A percentile compares a stretch with the other conserved stretches of the same genome.
Conservation (phyloP, 2,797 vertebrate genomes). For the Galaxias olidus region DNA sequence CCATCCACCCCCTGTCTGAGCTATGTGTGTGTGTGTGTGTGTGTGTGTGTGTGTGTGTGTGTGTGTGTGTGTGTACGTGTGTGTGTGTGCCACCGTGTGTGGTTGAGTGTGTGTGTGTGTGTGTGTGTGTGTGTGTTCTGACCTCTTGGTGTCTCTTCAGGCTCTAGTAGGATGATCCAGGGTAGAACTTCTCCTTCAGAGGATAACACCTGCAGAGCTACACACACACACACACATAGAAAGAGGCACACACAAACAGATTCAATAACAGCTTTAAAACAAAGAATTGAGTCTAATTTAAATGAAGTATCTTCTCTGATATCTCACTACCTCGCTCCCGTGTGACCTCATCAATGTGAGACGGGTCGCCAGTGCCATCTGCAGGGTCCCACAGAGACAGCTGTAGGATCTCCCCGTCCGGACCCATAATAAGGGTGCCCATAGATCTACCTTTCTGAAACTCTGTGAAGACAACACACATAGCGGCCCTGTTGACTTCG, state of each 20-base stretch:
- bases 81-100: not conserved
- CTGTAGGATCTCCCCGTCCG: constrained; percentile 71
- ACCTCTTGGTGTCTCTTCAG: constrained; percentile 33
- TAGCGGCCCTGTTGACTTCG: not conserved
- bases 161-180: constrained; percentile 60
- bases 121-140: not conserved
- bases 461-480: constrained; percentile 54
- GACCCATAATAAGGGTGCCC: constrained; percentile 68
- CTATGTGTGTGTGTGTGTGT: constrained; percentile 2
- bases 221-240: constrained; percentile 11
- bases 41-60: not conserved
- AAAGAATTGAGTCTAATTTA: too few species aligned
- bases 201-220: constrained; percentile 60
- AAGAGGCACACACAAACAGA: constrained; percentile 1
- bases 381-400: constrained; percentile 59
- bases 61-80: not conserved
- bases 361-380: constrained; percentile 33
- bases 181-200: constrained; percentile 55
- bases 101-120: not conserved
- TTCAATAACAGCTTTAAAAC: too few species aligned
- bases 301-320: too few species aligned
- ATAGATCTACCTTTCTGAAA: constrained; percentile 55
- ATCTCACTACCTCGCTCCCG: constrained; percentile 47
- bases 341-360: constrained; percentile 45
- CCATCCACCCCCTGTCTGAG: not conserved